phyloP scores from a whole-genome alignment of 64 coral and sea anemone species.

The Montipora cactus region DNA sequence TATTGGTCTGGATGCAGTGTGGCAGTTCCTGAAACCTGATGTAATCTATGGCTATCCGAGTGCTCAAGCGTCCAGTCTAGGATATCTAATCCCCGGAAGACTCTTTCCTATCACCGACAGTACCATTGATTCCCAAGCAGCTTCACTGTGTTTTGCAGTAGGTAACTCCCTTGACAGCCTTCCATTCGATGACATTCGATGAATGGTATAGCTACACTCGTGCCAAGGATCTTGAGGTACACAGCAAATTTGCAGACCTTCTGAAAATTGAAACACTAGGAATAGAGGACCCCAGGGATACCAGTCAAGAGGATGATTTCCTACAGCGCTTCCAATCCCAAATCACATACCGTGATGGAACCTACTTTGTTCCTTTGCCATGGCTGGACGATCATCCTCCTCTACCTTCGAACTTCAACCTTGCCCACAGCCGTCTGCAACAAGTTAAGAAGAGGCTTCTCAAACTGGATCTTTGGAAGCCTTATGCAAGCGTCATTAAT shows the following conservation, averaged over 20 bases:
- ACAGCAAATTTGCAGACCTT: slow-evolving; percentile 41
- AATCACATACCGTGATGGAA: slow-evolving; percentile 59
- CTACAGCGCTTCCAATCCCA: slow-evolving; percentile 38
- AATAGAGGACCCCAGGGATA: slow-evolving; percentile 40
- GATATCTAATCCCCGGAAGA: slow-evolving; percentile 16
- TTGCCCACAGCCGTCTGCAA: slow-evolving; percentile 41
- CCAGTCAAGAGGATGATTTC: slow-evolving; percentile 44
- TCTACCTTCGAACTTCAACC: slow-evolving; percentile 37
- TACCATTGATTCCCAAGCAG: slow-evolving; percentile 49
- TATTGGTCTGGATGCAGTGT: slow-evolving; percentile 52
- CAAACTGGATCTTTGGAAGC: slow-evolving; percentile 46
- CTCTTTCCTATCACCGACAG: slow-evolving; percentile 29
- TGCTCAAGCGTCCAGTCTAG: slow-evolving; percentile 50
- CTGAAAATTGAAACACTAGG: slow-evolving; percentile 58
- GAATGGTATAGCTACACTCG: slow-evolving; percentile 17
- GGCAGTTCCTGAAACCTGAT: slow-evolving; percentile 59
- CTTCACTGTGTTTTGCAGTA: background rate
- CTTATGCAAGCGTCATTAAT: slow-evolving; percentile 24
- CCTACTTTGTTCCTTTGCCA: slow-evolving; percentile 51
- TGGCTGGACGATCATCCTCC: slow-evolving; percentile 58
- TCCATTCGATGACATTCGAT: background rate
- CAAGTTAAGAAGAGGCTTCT: slow-evolving; percentile 30
- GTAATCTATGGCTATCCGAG: slow-evolving; percentile 18
- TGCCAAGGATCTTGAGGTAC: slow-evolving; percentile 34
- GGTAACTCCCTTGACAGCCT: slow-evolving; percentile 24